phyloP scores from a whole-genome alignment of 1,140 invertebrate genomes.

The Zaprionus camerounensis region DNA sequence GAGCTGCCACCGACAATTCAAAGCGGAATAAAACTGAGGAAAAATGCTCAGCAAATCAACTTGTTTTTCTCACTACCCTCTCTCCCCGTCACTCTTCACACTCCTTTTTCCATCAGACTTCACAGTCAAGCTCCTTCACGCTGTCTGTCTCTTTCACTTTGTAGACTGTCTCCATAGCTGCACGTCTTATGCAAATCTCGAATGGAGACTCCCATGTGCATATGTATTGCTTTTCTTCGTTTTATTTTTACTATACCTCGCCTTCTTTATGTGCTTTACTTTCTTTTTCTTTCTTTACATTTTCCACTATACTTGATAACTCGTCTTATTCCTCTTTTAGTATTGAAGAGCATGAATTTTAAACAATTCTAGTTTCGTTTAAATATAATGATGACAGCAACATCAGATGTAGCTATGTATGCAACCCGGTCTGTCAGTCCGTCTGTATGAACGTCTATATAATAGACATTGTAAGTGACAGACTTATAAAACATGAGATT shows the following conservation, averaged over 20 bases:
- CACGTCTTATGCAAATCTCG: conserved; percentile 5
- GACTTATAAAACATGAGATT: too few relatives aligned
- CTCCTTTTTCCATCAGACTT: background rate
- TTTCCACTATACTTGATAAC: background rate
- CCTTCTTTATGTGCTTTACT: background rate
- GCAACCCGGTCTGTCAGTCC: background rate
- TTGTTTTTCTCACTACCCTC: background rate
- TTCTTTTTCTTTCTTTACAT: background rate
- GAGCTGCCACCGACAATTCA: background rate
- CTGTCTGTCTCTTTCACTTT: background rate
- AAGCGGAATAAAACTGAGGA: conserved; percentile 12
- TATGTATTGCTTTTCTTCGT: background rate
- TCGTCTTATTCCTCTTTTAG: background rate
- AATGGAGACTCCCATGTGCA: background rate
- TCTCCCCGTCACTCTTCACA: background rate
- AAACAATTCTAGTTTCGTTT: too few relatives aligned
- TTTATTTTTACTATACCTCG: background rate
- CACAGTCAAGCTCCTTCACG: background rate
- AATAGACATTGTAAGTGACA: background rate
- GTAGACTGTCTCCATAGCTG: background rate
- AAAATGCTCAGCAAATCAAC: conserved; percentile 6
- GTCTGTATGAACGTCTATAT: background rate
- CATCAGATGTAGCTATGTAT: too few relatives aligned
- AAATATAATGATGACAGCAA: too few relatives aligned
- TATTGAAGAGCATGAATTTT: too few relatives aligned